Evolutionary conservation across 92 coral and sea anemone species (phyloP).

Genomic region (Zoanthus sansibaricus): DNA sequence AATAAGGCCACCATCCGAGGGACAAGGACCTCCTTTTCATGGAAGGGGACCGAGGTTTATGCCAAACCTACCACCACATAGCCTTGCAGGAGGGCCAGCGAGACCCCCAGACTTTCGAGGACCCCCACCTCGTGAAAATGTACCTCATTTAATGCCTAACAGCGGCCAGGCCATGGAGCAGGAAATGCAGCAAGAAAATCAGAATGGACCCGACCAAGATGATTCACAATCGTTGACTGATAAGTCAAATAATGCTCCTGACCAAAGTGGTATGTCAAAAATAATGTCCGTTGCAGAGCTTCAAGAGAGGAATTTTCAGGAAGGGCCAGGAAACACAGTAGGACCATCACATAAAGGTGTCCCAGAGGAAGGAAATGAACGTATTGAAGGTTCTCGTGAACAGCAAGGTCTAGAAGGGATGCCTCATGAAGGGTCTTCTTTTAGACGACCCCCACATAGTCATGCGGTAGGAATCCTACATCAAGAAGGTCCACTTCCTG

Average conservation of each 20-base stretch:
- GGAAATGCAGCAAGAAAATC: constrained; percentile 34
- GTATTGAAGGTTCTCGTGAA: neutral
- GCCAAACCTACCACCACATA: constrained; percentile 33
- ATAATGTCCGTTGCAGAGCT: constrained; percentile 6
- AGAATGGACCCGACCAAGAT: constrained; percentile 27
- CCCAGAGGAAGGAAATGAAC: neutral
- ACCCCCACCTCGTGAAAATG: constrained; percentile 28
- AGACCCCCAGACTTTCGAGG: constrained; percentile 40
- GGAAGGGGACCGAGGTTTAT: constrained; percentile 58
- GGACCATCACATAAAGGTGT: constrained; percentile 14
- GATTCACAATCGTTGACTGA: neutral
- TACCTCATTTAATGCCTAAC: constrained; percentile 10
- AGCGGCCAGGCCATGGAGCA: constrained; percentile 16
- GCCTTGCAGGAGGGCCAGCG: constrained; percentile 45
- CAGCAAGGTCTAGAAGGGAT: constrained; percentile 14
- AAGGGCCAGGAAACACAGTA: neutral
- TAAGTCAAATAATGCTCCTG: constrained; percentile 23
- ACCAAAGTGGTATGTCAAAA: constrained; percentile 10
- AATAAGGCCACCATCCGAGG: constrained; percentile 47
- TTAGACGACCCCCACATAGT: neutral
- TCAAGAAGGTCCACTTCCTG: constrained; percentile 45
- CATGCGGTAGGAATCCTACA: constrained; percentile 3
- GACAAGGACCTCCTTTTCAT: constrained; percentile 68
- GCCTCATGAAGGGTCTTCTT: constrained; percentile 9
- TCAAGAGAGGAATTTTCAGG: constrained; percentile 16